Evolutionary conservation across 2,888 invertebrate genomes (phyloP).

Genomic region (Phengaris arion): DNA sequence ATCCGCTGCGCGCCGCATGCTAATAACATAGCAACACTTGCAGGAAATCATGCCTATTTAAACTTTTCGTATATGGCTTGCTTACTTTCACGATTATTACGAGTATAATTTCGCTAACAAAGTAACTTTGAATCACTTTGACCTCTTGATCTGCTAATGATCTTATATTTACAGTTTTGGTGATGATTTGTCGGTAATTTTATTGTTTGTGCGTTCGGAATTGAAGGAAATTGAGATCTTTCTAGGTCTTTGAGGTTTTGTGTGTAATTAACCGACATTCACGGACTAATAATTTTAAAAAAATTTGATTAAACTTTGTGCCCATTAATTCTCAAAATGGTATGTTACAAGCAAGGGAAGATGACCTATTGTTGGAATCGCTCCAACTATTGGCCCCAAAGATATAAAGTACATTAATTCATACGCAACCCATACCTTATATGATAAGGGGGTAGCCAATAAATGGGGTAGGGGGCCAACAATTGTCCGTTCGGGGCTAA

Average conservation of each 20-base stretch:
- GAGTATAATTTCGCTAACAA: background rate
- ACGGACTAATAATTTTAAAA: background rate
- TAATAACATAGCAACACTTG: background rate
- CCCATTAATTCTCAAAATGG: background rate
- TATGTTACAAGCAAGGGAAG: too few species aligned
- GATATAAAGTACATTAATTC: too few species aligned
- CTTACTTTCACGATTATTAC: slow-evolving; percentile 23
- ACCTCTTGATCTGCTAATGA: slow-evolving; percentile 23
- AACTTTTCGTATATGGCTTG: slow-evolving; percentile 21
- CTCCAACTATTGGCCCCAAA: too few species aligned
- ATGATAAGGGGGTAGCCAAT: too few species aligned
- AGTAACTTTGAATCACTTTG: slow-evolving; percentile 19
- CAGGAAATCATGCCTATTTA: slow-evolving; percentile 9
- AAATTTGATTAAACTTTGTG: background rate
- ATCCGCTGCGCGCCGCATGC: background rate
- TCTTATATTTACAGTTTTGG: slow-evolving; percentile 4
- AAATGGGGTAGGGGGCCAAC: too few species aligned
- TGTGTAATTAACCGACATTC: slow-evolving; percentile 14
- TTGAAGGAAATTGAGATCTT: background rate
- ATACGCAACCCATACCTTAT: too few species aligned
- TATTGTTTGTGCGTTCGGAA: background rate
- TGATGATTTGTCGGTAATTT: slow-evolving; percentile 14
- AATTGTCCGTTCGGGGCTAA: too few species aligned
- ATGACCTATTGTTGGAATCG: too few species aligned
- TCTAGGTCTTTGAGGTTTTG: background rate